Conservation (phyloP, 1,140 invertebrate species). For the Leguminivora glycinivorella region DNA sequence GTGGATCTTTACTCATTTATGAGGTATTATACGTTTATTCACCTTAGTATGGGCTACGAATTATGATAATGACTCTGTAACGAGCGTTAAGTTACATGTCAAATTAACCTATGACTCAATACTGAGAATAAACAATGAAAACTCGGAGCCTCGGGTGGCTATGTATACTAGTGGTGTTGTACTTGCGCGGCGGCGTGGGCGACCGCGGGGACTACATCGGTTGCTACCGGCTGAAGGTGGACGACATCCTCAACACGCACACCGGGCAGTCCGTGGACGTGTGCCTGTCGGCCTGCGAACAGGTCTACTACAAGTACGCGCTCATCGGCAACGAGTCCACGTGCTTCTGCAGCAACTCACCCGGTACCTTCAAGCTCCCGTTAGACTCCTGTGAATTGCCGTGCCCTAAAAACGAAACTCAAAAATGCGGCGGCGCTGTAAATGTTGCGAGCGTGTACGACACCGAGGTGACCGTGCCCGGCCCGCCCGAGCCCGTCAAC, state of each 20-base stretch:
- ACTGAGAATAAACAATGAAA: constrained; percentile 57
- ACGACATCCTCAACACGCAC: constrained; percentile 65
- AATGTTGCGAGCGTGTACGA: constrained; percentile 78
- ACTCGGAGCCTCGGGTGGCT: constrained; percentile 36
- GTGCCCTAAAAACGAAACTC: constrained; percentile 77
- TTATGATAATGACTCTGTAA: constrained; percentile 6
- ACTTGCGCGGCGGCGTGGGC: constrained; percentile 31
- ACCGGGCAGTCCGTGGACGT: constrained; percentile 70
- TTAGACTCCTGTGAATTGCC: constrained; percentile 66
- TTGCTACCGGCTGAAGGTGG: constrained; percentile 56
- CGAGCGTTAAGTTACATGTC: constrained; percentile 27
- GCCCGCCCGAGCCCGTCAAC: constrained; percentile 69
- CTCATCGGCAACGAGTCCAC: constrained; percentile 70
- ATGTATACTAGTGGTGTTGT: constrained; percentile 39
- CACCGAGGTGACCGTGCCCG: constrained; percentile 71
- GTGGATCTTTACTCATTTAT: background rate
- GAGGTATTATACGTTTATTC: background rate
- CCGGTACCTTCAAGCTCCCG: constrained; percentile 55
- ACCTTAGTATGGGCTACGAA: background rate
- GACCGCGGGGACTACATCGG: constrained; percentile 70
- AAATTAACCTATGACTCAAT: constrained; percentile 52
- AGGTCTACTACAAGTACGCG: constrained; percentile 72
- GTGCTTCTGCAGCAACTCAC: constrained; percentile 68
- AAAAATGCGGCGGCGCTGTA: constrained; percentile 78
- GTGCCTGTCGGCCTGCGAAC: constrained; percentile 69